Evolutionary conservation across 2,113 vertebrate species (phyloP).

Genomic region (Phoxinus phoxinus): DNA sequence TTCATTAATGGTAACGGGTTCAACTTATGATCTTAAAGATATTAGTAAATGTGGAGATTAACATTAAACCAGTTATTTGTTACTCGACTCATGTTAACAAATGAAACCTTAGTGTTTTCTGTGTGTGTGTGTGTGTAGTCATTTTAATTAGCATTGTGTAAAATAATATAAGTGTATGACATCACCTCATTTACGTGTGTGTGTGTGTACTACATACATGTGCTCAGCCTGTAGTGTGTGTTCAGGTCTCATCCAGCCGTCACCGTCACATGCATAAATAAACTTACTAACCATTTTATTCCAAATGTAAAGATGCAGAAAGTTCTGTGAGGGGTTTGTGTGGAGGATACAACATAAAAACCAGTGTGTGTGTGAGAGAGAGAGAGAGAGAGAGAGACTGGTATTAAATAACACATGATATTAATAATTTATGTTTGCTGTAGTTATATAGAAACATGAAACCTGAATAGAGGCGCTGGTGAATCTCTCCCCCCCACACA

Average conservation of each 20-base stretch:
- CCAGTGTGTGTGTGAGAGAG: no score
- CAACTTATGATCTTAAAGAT: no score
- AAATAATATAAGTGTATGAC: not conserved
- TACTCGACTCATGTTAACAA: no score
- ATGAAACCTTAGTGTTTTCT: no score
- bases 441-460: not conserved
- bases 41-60: no score
- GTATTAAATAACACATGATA: slow-evolving; percentile 16
- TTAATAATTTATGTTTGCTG: slow-evolving; percentile 46
- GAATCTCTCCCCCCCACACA: not conserved
- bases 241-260: no score
- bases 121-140: no score
- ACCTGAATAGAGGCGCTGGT: not conserved
- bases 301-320: not conserved
- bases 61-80: no score
- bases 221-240: not conserved
- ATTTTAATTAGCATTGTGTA: not conserved
- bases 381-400: slow-evolving; percentile 18
- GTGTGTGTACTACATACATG: not conserved
- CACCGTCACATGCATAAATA: not conserved
- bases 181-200: not conserved
- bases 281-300: not conserved
- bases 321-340: not conserved
- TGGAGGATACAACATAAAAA: not conserved
- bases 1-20: no score